Conservation (phyloP, 2,888 invertebrate species). For the Amphiduros pacificus region DNA sequence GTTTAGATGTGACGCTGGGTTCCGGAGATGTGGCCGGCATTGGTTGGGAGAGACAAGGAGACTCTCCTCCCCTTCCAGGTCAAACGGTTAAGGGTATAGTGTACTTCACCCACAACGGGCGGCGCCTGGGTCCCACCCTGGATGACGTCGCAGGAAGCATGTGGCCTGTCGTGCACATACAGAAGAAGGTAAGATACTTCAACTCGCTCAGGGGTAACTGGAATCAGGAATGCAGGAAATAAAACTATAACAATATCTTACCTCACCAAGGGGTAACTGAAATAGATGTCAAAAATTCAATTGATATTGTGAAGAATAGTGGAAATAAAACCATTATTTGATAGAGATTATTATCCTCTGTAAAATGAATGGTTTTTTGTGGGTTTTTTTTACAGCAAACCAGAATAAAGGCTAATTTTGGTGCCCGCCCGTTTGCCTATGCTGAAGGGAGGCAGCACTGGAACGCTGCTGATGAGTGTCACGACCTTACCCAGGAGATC, state of each 20-base stretch:
- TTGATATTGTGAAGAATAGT: too few species aligned
- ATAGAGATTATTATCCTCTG: too few species aligned
- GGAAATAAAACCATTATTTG: too few species aligned
- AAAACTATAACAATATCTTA: neutral
- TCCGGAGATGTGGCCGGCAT: conserved; percentile 57
- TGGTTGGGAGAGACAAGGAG: conserved; percentile 55
- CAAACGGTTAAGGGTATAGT: conserved; percentile 51
- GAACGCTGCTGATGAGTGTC: conserved; percentile 54
- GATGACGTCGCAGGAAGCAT: conserved; percentile 56
- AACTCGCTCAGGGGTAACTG: too few species aligned
- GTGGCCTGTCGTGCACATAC: conserved; percentile 59
- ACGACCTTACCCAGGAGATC: conserved; percentile 53
- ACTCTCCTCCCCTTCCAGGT: conserved; percentile 34
- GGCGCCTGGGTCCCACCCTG: conserved; percentile 47
- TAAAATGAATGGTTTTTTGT: too few species aligned
- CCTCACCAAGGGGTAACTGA: too few species aligned
- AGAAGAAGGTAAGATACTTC: conserved; percentile 49
- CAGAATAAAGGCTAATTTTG: conserved; percentile 57
- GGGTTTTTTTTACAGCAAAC: conserved; percentile 39
- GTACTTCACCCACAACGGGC: conserved; percentile 58
- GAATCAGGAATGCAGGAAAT: neutral
- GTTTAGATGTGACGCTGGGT: conserved; percentile 51
- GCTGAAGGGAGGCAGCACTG: conserved; percentile 55
- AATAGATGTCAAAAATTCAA: too few species aligned
- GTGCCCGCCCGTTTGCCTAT: conserved; percentile 53